Evolutionary conservation across 2,797 vertebrate species (phyloP), one percentile per base, ranked within the genome.

Genomic region (Pseudomugil gertrudae): DNA sequence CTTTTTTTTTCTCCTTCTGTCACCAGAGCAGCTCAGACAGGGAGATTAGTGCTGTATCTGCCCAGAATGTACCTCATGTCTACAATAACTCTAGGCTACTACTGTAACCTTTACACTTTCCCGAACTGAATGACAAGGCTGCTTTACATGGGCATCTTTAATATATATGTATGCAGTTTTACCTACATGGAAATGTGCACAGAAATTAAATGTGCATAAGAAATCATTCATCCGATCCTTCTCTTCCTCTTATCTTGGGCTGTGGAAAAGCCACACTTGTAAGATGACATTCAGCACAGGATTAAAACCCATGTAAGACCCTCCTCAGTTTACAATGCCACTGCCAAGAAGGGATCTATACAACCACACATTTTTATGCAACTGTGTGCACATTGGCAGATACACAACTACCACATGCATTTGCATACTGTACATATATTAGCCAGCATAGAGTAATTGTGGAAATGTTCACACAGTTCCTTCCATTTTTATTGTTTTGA

Each of bases 281-380:
- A 95, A 92, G 88, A 89, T 86, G 84, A 92, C 92, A 94, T 95
- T 96, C 94, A 95, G 91, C 85, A 89, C 88, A 87, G 92, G 93
- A 96, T 95, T 96, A 96, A 90, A 92, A 87, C 79, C 90, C 78
- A 72, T 91, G 93, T 94, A 94, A 95, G 92, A 90, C 90, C 92
- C 91, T 92, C 93, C 95, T 97, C 92, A 81, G 78, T 79, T 96
- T 96, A 95, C 92, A 79, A 53, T 73, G 87, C 85, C 45, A 65
- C 90, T 94, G 95, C 94, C 93, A 95, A 94, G 47, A 72, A 84
- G 88, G 57, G 80, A 89, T 89, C 86, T 89, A 82, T 72, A 90
- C 90, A 91, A 83, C 76, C 66, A 78, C 87, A 90, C 85, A 75
- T 76, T 84, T 81, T 77, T 80, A 83, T 83, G 72, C 78, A 89